Conservation (phyloP, 2,113 vertebrate species). For the Alaudala cheleensis region DNA sequence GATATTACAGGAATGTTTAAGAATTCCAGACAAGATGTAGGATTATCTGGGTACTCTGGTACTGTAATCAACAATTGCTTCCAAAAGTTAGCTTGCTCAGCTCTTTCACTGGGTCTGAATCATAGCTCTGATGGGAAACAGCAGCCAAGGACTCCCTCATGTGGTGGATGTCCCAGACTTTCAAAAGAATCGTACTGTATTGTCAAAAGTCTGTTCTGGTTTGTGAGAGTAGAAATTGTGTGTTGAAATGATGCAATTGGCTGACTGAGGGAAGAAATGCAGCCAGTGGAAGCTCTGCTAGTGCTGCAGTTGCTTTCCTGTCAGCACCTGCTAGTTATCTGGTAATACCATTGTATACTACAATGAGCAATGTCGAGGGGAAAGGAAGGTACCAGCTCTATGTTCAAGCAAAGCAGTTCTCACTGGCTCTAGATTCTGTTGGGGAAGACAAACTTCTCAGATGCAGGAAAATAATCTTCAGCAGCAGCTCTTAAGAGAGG, state of each 20-base stretch:
- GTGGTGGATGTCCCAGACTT: neutral
- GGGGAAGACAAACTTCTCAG: neutral
- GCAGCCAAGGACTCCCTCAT: constrained; percentile 47
- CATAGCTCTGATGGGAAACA: neutral
- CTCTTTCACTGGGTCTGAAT: neutral
- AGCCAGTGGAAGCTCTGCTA: neutral
- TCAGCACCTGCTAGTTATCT: neutral
- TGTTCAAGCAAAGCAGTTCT: neutral
- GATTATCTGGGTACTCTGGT: neutral
- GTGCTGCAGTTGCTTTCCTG: rapidly evolving
- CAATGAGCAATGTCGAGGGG: too few relatives aligned
- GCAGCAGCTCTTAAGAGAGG: neutral
- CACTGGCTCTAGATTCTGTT: neutral
- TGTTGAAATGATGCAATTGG: neutral
- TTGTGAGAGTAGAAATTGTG: rapidly evolving
- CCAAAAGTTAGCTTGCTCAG: neutral
- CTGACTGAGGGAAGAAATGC: neutral
- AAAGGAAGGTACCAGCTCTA: neutral
- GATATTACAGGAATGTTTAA: neutral
- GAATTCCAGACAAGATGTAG: neutral
- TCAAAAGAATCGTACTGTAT: rapidly evolving
- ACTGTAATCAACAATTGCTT: neutral
- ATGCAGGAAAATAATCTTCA: neutral
- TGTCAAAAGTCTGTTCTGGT: neutral
- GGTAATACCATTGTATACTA: neutral